Evolutionary conservation across 2,888 invertebrate species (phyloP), one percentile per base, ranked within the genome.

Genomic region (Synergus japonicus): DNA sequence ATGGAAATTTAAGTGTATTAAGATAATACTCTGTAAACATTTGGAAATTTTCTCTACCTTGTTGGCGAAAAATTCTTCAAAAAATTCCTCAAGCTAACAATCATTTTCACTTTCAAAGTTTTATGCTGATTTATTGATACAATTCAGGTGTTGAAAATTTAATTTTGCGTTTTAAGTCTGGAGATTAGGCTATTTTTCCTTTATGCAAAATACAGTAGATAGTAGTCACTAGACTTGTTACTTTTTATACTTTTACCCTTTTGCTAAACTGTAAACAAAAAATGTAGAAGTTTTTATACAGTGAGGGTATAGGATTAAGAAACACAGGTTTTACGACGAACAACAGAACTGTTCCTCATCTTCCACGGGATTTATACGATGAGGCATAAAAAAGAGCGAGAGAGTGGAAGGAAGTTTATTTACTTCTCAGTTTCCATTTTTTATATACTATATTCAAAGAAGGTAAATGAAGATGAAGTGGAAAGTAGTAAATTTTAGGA

Each of bases 321-420:
- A 8, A 29, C 1, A 15, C 13, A 69, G 22, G 22, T 69, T 69
- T 49, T 69, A 69, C 29, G 5, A 29, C 12, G 22, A 69, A 29
- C 13, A 69, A 69, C 69, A 49, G 15, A 69, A 69, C 69, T 69
- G 15, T 29, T 46, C 18, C 15, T 49, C 46, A 13, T 69, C 69
- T 69, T 49, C 9, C 18, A 18, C 22, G 12, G 4, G 9, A n/a
- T 18, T 9, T 46, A 7, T 46, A 67, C 44, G 18, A 67, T 22
- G 18, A 67, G 22, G 44, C 67, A 49, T 22, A 69, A 46, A 46
- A 69, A 69, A 46, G 15, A 46, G 29, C 22, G 22, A 22, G 44
- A 15, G 22, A 15, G 13, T 44, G 44, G 29, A 43, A 44, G 22
- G 46, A 22, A 69, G 46, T 44, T 54, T 54, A 66, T 10, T 66